Percentiles rank a stretch among this genome's conserved stretches.
Evolutionary conservation across 2,797 vertebrate species (phyloP).

Genomic region (Acanthiza pusilla): DNA sequence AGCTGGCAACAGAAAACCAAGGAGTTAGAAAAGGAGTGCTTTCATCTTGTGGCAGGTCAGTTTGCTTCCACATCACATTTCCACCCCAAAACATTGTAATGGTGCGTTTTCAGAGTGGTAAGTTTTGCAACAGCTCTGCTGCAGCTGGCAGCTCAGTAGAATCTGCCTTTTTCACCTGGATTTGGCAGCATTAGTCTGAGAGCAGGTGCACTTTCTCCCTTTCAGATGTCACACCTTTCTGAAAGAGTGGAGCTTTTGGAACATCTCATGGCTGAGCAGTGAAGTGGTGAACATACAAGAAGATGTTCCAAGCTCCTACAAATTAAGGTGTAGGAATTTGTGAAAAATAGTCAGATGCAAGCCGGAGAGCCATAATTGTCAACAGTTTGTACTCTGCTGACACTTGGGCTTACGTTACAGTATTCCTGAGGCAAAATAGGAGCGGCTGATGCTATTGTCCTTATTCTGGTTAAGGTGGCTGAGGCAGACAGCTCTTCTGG

Average conservation of each 20-base stretch:
- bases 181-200: not conserved
- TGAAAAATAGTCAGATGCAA: not conserved
- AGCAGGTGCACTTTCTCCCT: not conserved
- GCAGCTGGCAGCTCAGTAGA: not conserved
- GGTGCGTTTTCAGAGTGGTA: not conserved
- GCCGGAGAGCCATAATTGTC: not conserved
- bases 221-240: not conserved
- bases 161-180: slow-evolving; percentile 1
- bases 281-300: not conserved
- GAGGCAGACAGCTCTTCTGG: not conserved
- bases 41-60: not conserved
- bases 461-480: not conserved
- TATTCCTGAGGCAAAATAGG: not conserved
- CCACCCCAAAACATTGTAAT: not conserved
- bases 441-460: not conserved
- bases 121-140: not conserved
- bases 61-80: not conserved
- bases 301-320: not conserved
- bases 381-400: not conserved
- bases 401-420: not conserved
- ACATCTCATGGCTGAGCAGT: not conserved
- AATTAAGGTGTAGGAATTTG: not conserved
- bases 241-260: not conserved
- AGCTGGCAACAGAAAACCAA: not conserved
- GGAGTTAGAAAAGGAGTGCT: not conserved